phyloP scores from a whole-genome alignment of 2,888 invertebrate species.

The Gandaritis pyraliata region DNA sequence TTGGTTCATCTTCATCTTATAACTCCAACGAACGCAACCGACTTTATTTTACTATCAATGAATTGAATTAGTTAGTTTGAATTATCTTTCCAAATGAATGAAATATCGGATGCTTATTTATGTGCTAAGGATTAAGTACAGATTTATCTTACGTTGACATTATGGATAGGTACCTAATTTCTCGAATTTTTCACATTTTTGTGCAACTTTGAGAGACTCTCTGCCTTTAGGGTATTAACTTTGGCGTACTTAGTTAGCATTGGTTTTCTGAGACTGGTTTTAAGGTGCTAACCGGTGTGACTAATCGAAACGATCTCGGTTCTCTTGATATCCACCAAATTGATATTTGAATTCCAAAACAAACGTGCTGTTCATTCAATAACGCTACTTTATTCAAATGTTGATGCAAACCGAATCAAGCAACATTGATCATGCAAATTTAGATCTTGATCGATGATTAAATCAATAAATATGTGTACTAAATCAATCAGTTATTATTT shows the following conservation, averaged over 20 bases:
- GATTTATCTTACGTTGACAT: too few relatives aligned
- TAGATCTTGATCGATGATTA: conserved; percentile 6
- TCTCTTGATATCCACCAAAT: conserved; percentile 52
- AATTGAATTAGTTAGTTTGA: too few relatives aligned
- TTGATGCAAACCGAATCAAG: conserved; percentile 56
- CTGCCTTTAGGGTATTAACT: background rate
- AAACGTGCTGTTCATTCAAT: conserved; percentile 56
- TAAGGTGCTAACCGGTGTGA: background rate
- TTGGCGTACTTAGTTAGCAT: too few relatives aligned
- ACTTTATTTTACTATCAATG: too few relatives aligned
- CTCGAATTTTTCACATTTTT: background rate
- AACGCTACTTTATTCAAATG: conserved; percentile 55
- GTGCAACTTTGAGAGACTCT: background rate
- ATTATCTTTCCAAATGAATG: too few relatives aligned
- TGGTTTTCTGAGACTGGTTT: background rate
- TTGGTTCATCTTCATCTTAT: background rate
- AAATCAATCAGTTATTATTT: background rate
- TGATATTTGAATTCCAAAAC: conserved; percentile 57
- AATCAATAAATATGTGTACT: background rate
- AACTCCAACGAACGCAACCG: too few relatives aligned
- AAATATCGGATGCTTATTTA: too few relatives aligned
- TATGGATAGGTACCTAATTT: too few relatives aligned
- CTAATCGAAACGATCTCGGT: conserved; percentile 21
- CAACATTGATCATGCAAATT: conserved; percentile 45
- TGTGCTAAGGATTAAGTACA: too few relatives aligned